A percentile compares a stretch with the other conserved stretches of the same genome.
These are phyloP conservation scores for Listronotus bonariensis DNA, from an alignment of 1,140 invertebrate genomes.

Conservation along the genomic window DNA sequence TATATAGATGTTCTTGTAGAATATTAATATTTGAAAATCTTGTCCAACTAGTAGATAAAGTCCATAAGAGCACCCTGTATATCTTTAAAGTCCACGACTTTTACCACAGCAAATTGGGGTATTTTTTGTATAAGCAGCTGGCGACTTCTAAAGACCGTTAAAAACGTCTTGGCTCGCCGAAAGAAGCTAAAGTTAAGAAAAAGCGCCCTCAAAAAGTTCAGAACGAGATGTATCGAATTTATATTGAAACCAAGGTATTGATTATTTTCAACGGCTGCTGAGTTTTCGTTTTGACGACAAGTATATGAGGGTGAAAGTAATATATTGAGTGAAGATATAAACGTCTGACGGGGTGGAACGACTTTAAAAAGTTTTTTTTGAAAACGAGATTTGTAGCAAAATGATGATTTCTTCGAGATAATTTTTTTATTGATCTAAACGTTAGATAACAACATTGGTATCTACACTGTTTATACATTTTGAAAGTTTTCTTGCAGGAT, in stretches of 20 bases:
- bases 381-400: too few species aligned
- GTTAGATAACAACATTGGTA: too few species aligned
- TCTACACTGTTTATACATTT: too few species aligned
- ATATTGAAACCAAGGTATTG: constrained; percentile 26
- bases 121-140: constrained; percentile 12
- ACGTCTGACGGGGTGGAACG: constrained; percentile 13
- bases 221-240: constrained; percentile 33
- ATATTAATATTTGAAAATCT: too few species aligned
- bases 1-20: too few species aligned
- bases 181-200: constrained; percentile 2
- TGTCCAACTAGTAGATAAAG: too few species aligned
- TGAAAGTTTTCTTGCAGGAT: too few species aligned
- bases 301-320: constrained; percentile 27
- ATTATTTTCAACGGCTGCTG: constrained; percentile 29
- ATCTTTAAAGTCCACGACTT: too few species aligned
- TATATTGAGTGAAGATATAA: constrained; percentile 14
- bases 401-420: too few species aligned
- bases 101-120: neutral
- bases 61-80: too few species aligned
- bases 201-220: constrained; percentile 16
- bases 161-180: constrained; percentile 12
- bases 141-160: constrained; percentile 10
- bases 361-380: neutral
- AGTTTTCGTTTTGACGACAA: constrained; percentile 18
- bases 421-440: too few species aligned